Evolutionary conservation across 2,888 invertebrate species (phyloP).

Genomic region (Phorcus lineatus): DNA sequence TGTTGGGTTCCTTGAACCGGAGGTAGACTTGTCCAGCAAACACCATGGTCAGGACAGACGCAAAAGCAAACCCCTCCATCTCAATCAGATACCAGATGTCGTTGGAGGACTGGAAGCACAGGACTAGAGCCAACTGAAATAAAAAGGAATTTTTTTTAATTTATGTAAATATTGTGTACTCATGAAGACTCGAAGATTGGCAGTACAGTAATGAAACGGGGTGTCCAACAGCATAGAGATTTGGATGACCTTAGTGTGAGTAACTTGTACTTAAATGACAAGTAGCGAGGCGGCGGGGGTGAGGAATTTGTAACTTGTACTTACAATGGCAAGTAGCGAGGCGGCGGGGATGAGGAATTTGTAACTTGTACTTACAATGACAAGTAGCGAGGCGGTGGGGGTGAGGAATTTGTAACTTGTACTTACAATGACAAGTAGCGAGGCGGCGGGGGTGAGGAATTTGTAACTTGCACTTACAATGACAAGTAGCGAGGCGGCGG

Average conservation of each 20-base stretch:
- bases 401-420: slow-evolving; percentile 69
- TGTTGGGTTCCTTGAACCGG: slow-evolving; percentile 86
- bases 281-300: slow-evolving; percentile 76
- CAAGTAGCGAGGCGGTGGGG: slow-evolving; percentile 75
- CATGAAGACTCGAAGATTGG: no score
- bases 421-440: slow-evolving; percentile 74
- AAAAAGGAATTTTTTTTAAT: slow-evolving; percentile 9
- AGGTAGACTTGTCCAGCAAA: slow-evolving; percentile 79
- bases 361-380: slow-evolving; percentile 70
- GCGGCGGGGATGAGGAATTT: slow-evolving; percentile 75
- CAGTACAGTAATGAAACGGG: no score
- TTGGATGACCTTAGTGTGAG: neutral
- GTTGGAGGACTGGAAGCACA: slow-evolving; percentile 60
- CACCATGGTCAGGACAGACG: slow-evolving; percentile 63
- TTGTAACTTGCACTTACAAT: slow-evolving; percentile 69
- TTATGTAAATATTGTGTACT: neutral
- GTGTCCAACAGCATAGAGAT: no score
- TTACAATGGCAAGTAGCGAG: slow-evolving; percentile 74
- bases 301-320: slow-evolving; percentile 61
- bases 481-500: slow-evolving; percentile 75
- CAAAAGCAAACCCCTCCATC: slow-evolving; percentile 72
- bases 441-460: slow-evolving; percentile 75
- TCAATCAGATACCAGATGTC: slow-evolving; percentile 70
- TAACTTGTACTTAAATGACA: slow-evolving; percentile 65
- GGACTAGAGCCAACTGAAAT: slow-evolving; percentile 53